Evolutionary conservation across 2,113 vertebrate genomes (phyloP), one percentile per base, ranked within the genome.

Genomic region (Labeo catla): DNA sequence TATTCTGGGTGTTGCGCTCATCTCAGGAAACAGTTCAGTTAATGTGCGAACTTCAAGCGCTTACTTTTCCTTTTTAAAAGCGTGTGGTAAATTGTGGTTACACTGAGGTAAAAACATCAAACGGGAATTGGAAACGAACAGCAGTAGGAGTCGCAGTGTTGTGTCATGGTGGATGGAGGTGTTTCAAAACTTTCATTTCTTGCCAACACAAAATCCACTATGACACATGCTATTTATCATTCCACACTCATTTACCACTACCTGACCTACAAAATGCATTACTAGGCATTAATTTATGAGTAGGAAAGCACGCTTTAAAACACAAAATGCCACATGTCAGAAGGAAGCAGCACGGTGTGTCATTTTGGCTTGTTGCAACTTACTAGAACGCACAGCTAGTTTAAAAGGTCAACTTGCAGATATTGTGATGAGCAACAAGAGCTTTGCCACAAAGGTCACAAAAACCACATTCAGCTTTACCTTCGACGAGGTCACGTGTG

Each of bases 161-260:
- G 6, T 72, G 8, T 76, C 50, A 78, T 19, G 23, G 52, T 10
- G 15, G 47, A 84, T 79, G 81, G 83, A 87, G 86, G 82, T 73
- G 86, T 87, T 87, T 80, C 86, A 80, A 66, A 84, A 84, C 86
- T 80, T 84, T 84, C 82, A 6, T 87, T 87, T 77, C 84, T 87
- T 43, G 65, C 81, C 36, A 47, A 84, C 81, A 82, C 78, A 83
- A 68, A 81, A 39, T 57, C 28, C 15, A 21, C 76, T 39, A 39
- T 39, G 39, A 39, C 39, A 39, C 39, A 39, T 39, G 15, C 19
- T n/a, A 2, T 47, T 45, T 11, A 47, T 57, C 52, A 21, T 4
- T 21, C 34, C 12, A 39, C 23, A 6, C 50, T 39, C 76, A 43
- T 43, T 8, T 45, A 47, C n/a, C 21, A 12, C 57, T 3, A 59